Evolutionary conservation across 2,888 invertebrate species (phyloP).

Genomic region (Scaptomyza tumidula): DNA sequence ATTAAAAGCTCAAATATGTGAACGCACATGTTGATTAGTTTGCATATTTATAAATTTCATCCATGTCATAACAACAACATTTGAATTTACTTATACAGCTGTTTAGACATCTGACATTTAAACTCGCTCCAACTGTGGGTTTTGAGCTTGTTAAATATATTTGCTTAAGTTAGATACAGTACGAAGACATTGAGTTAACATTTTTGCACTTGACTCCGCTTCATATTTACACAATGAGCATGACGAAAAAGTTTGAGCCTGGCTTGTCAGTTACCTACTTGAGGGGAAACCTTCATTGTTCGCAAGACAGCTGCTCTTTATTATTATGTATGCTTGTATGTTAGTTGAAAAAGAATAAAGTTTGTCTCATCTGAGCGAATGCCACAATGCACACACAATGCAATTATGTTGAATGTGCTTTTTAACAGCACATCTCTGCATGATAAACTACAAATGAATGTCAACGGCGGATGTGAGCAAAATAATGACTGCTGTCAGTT

Average conservation of each 20-base stretch:
- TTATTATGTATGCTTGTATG: conserved; percentile 13
- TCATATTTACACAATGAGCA: conserved; percentile 34
- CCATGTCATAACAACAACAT: neutral
- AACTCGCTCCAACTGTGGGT: neutral
- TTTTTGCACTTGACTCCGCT: conserved; percentile 61
- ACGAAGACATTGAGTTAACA: conserved; percentile 30
- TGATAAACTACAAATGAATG: conserved; percentile 62
- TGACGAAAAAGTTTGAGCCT: neutral
- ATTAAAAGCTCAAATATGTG: neutral
- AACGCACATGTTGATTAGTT: neutral
- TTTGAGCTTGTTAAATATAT: conserved; percentile 3
- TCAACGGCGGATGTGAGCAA: conserved; percentile 48
- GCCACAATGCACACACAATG: conserved; percentile 35
- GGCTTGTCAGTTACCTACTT: conserved; percentile 6
- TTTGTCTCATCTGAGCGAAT: conserved; percentile 47
- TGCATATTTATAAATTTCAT: neutral
- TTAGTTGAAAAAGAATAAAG: conserved; percentile 61
- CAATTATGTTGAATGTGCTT: conserved; percentile 57
- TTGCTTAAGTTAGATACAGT: conserved; percentile 4
- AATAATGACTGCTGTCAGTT: conserved; percentile 45
- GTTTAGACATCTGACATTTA: neutral
- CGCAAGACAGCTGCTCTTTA: conserved; percentile 10
- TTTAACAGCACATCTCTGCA: conserved; percentile 20
- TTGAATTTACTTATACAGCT: neutral
- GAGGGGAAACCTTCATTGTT: neutral